Percentiles rank a stretch among this genome's conserved stretches.
These are phyloP conservation scores for Tenthredo notha DNA, from an alignment of 2,888 invertebrate species.

Conservation along the genomic window DNA sequence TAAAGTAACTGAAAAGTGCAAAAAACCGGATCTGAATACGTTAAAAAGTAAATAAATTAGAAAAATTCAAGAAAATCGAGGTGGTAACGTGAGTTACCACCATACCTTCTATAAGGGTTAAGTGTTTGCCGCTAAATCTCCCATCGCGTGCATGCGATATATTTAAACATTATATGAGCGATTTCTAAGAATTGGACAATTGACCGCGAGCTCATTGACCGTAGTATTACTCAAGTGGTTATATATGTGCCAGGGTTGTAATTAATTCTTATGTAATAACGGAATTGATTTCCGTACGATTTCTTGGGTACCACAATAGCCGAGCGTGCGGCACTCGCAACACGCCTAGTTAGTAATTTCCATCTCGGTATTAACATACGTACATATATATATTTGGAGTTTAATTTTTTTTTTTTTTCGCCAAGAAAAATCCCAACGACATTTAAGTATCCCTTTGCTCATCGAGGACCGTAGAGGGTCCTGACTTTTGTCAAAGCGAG, in stretches of 20 bases:
- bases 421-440: background rate
- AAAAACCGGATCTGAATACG: no score
- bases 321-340: slow-evolving; percentile 2
- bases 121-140: background rate
- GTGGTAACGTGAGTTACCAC: no score
- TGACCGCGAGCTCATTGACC: slow-evolving; percentile 18
- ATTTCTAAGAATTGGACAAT: slow-evolving; percentile 30
- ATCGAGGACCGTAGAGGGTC: background rate
- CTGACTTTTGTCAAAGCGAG: slow-evolving; percentile 18
- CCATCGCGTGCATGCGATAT: background rate
- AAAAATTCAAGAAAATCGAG: no score
- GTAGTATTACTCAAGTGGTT: background rate
- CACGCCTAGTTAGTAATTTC: slow-evolving; percentile 29
- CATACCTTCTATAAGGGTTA: no score
- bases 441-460: slow-evolving; percentile 9
- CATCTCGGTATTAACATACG: background rate
- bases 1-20: no score
- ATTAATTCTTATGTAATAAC: slow-evolving; percentile 36
- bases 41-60: no score
- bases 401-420: background rate
- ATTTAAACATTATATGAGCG: background rate
- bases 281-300: slow-evolving; percentile 17
- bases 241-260: background rate
- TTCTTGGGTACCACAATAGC: slow-evolving; percentile 1
- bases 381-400: background rate